Conservation (phyloP, 2,888 invertebrate species). For the Epinotia ramella region DNA sequence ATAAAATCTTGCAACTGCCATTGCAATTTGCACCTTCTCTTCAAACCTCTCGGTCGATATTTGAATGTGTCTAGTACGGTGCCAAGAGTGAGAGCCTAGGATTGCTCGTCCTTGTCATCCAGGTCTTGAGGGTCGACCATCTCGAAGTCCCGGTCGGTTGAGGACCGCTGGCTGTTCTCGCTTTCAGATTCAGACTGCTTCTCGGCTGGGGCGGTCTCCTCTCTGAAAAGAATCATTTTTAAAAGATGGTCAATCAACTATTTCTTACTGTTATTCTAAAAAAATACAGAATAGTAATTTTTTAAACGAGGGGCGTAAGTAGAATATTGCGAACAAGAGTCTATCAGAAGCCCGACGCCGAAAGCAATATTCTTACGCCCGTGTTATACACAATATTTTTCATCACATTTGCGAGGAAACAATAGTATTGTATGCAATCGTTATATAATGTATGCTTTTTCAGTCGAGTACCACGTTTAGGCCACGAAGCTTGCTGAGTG, state of each 20-base stretch:
- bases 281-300: too few species aligned
- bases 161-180: constrained; percentile 91
- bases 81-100: constrained; percentile 26
- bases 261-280: too few species aligned
- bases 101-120: constrained; percentile 67
- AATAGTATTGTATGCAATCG: too few species aligned
- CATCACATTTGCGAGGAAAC: too few species aligned
- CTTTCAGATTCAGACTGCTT: constrained; percentile 91
- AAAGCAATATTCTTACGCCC: too few species aligned
- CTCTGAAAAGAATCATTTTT: constrained; percentile 51
- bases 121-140: constrained; percentile 91
- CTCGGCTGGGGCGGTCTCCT: constrained; percentile 56
- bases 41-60: not conserved
- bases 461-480: too few species aligned
- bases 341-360: too few species aligned
- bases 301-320: too few species aligned
- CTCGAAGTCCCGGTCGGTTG: constrained; percentile 94
- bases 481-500: too few species aligned
- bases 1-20: not conserved
- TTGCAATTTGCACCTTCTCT: constrained; percentile 1
- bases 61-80: not conserved
- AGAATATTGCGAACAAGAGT: too few species aligned
- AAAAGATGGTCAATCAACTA: not conserved
- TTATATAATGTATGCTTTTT: too few species aligned
- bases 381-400: too few species aligned